These are phyloP conservation scores for Rhinoderma darwinii DNA, from an alignment of 2,113 vertebrate species.

Conservation along the genomic window DNA sequence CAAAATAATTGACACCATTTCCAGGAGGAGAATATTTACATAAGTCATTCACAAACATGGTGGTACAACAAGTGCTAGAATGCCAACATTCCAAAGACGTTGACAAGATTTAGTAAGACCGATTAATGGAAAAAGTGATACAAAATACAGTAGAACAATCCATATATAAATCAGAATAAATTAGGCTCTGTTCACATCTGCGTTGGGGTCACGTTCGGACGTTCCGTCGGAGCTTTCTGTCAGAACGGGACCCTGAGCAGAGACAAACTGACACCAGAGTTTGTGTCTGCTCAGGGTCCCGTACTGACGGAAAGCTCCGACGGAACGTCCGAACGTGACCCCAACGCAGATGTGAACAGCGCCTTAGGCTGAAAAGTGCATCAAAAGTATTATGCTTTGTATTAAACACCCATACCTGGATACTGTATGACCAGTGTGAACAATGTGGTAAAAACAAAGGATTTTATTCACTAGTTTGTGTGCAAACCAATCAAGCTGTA, in stretches of 20 bases:
- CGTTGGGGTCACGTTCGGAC: no score
- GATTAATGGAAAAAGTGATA: background rate
- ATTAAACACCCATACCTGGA: background rate
- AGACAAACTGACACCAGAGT: no score
- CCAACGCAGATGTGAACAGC: no score
- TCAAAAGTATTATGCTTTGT: background rate
- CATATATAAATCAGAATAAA: background rate
- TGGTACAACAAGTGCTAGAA: background rate
- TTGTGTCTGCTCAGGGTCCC: no score
- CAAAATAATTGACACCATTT: background rate
- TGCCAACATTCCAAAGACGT: background rate
- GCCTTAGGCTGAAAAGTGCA: background rate
- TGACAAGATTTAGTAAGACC: background rate
- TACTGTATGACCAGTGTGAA: background rate
- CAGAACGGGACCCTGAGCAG: no score
- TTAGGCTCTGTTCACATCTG: no score
- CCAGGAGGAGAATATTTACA: background rate
- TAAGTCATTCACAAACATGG: background rate
- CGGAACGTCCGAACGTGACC: no score
- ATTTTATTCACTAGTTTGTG: background rate
- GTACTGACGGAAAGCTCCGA: no score
- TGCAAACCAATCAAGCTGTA: background rate
- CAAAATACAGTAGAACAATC: background rate
- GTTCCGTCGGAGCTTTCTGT: no score
- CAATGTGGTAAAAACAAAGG: background rate